These are phyloP conservation scores for Numenius arquata DNA, from an alignment of 2,113 vertebrate species.

Conservation along the genomic window DNA sequence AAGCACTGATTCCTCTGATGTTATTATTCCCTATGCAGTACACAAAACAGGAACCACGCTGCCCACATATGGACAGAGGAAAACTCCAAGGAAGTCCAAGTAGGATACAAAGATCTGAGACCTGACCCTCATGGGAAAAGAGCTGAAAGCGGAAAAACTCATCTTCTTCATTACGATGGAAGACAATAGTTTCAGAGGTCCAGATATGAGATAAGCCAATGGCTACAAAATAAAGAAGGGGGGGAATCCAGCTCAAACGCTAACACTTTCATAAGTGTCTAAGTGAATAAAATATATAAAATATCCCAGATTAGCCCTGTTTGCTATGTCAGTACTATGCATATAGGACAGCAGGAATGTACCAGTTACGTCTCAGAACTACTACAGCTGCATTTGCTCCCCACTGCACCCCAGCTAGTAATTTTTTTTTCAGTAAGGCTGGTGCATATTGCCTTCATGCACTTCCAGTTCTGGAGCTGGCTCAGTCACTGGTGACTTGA, in stretches of 20 bases:
- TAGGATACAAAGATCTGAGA: background rate
- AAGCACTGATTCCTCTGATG: background rate
- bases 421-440: background rate
- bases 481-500: background rate
- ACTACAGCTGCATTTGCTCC: background rate
- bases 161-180: background rate
- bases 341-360: background rate
- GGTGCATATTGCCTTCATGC: background rate
- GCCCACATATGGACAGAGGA: background rate
- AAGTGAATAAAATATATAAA: background rate
- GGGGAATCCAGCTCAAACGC: background rate
- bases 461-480: background rate
- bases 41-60: background rate
- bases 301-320: background rate
- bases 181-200: background rate
- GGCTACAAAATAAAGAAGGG: background rate
- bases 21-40: background rate
- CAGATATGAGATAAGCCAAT: background rate
- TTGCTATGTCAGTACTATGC: background rate
- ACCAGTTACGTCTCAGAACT: background rate
- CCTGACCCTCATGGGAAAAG: background rate
- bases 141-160: background rate
- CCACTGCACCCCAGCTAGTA: background rate
- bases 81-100: background rate
- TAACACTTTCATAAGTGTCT: background rate